Evolutionary conservation across 2,113 vertebrate species (phyloP).

Genomic region (Notiomystis cincta): DNA sequence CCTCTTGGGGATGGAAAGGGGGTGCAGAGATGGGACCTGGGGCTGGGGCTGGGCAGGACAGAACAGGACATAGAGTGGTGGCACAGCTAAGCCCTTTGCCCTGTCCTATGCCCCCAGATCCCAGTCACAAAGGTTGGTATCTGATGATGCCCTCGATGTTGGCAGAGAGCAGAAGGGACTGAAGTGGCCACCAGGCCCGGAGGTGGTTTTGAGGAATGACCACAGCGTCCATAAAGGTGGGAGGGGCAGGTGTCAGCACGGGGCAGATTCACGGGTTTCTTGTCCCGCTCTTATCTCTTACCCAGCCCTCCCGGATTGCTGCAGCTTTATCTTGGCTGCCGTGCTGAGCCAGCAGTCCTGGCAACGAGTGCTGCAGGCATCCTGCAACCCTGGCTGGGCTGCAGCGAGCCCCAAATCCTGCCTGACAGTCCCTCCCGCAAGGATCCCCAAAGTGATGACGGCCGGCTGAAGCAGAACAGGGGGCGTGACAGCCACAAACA

Average conservation of each 20-base stretch:
- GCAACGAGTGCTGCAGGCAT: rapidly evolving
- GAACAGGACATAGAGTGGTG: neutral
- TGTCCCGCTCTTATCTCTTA: neutral
- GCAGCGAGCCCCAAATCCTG: neutral
- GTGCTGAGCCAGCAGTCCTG: conserved; percentile 8
- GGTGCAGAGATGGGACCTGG: neutral
- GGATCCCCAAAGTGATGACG: neutral
- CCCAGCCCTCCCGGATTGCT: neutral
- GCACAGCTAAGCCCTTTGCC: rapidly evolving
- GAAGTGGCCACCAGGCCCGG: rapidly evolving
- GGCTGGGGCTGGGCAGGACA: neutral
- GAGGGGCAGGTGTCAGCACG: neutral
- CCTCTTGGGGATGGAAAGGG: neutral
- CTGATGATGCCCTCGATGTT: neutral
- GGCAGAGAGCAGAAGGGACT: neutral
- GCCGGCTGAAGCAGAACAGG: neutral
- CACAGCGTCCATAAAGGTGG: neutral
- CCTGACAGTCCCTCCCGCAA: rapidly evolving
- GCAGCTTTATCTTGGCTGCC: neutral
- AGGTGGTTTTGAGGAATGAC: neutral
- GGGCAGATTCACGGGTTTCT: neutral
- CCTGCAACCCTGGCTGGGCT: neutral
- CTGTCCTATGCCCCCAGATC: neutral
- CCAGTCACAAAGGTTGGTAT: too few relatives aligned
- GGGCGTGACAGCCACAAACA: too few relatives aligned